Percentiles rank a stretch among this genome's conserved stretches.
Evolutionary conservation across 2,113 vertebrate species (phyloP).

Genomic region (Psilopogon haemacephalus): DNA sequence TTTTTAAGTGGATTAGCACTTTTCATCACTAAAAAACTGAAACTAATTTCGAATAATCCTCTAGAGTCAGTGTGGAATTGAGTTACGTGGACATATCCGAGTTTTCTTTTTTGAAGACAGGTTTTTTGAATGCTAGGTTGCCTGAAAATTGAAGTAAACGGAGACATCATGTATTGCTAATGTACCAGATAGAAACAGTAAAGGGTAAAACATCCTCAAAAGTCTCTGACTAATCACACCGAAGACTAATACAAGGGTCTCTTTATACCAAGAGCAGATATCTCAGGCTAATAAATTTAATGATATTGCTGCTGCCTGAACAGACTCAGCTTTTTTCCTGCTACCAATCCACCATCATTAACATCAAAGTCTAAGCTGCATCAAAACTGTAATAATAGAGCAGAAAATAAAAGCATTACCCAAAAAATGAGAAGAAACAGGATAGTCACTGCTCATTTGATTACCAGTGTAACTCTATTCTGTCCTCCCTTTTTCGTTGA

Average conservation of each 20-base stretch:
- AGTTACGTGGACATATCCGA: not conserved
- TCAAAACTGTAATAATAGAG: slow-evolving; percentile 48
- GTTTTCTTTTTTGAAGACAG: not conserved
- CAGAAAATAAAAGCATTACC: slow-evolving; percentile 58
- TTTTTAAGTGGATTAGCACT: not conserved
- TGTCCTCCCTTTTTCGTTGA: not conserved
- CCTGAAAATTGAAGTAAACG: not conserved
- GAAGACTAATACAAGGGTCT: slow-evolving; percentile 33
- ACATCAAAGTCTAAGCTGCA: slow-evolving; percentile 62
- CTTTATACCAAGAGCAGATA: slow-evolving; percentile 30
- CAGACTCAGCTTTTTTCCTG: slow-evolving; percentile 56
- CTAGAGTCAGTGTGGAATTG: not conserved
- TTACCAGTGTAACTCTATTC: slow-evolving; percentile 46
- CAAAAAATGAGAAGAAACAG: slow-evolving; percentile 12
- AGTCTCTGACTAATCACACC: slow-evolving; percentile 6
- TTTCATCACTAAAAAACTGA: not conserved
- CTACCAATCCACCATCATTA: slow-evolving; percentile 42
- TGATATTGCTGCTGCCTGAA: slow-evolving; percentile 58
- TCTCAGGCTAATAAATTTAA: slow-evolving; percentile 62
- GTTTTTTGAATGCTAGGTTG: not conserved
- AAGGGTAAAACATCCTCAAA: not conserved
- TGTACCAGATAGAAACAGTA: not conserved
- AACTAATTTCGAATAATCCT: not conserved
- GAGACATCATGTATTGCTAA: not conserved
- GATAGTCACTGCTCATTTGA: slow-evolving; percentile 43